Conservation (phyloP, 2,113 vertebrate species). For the Pseudopodoces humilis region DNA sequence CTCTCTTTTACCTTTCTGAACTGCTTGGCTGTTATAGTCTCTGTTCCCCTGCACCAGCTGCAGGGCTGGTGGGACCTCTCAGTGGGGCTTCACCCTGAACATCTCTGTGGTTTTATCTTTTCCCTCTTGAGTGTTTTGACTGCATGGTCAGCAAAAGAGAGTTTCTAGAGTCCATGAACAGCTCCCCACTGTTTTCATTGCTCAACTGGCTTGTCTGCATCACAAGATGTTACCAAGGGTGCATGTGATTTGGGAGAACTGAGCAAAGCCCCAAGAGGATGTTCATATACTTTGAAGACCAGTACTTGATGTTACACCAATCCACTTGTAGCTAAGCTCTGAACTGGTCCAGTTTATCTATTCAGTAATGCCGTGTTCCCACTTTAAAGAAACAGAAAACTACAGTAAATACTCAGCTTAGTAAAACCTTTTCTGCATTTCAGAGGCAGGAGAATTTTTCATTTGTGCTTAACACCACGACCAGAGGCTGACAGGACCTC, state of each 20-base stretch:
- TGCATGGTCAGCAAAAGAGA: not conserved
- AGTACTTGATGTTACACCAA: not conserved
- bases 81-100: not conserved
- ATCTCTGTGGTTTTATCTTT: not conserved
- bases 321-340: not conserved
- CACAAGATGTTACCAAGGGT: not conserved
- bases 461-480: not conserved
- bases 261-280: not conserved
- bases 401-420: not conserved
- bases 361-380: rapidly evolving
- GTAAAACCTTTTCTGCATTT: not conserved
- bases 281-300: not conserved
- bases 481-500: not conserved
- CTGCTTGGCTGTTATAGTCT: not conserved
- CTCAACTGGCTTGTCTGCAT: not conserved
- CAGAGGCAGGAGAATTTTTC: not conserved
- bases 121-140: not conserved
- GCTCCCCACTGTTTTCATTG: not conserved
- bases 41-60: rapidly evolving
- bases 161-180: not conserved
- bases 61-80: not conserved
- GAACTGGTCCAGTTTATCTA: not conserved
- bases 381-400: not conserved
- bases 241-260: not conserved
- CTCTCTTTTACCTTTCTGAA: not conserved